Evolutionary conservation across 1,140 invertebrate genomes (phyloP), one percentile per base, ranked within the genome.

Genomic region (Ceratina japonica): DNA sequence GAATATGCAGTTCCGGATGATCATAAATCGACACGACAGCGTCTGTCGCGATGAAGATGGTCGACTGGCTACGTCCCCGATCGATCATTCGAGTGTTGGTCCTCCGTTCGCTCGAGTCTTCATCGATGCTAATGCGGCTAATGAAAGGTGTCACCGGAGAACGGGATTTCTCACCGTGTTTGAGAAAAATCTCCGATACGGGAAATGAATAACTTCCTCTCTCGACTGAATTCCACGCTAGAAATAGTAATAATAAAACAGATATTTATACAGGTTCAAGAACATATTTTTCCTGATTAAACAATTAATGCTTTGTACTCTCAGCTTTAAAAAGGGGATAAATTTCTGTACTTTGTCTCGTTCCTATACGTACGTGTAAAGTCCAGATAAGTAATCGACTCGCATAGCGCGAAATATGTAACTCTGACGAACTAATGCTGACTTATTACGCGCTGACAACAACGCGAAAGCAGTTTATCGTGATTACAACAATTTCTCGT

Each of bases 71-170:
- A 56, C 16, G 54, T 51, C 22, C 44, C 52, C 37, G 37, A 44
- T 44, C 37, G 37, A 70, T 52, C 44, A 16, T 27, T 76, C 76
- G 76, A 79, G 70, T 27, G 51, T 13, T 18, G 12, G 59, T 58
- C 27, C 20, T 59, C 20, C 7, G 66, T 59, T 37, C 66, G 13
- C 58, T 61, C 56, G 65, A 69, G 66, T 54, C 52, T 63, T 63
- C 68, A n/a, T 63, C 68, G 68, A 78, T 72, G 69, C 51, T 72
- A 78, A 78, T 72, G 49, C 61, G 51, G 31, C 44, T 69, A 49
- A 69, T 52, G 58, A 76, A 62, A 20, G 27, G 51, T 37, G 22
- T 54, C 59, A 49, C 3, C n/a, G 10, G 3, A 52, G 27, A 31
- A 37, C 49, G 15, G 49, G 27, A 18, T 62, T 12, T 31, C 44